A percentile compares a stretch with the other conserved stretches of the same genome.
Conservation (phyloP, 2,113 vertebrate species). For the Typhlomys cinereus region DNA sequence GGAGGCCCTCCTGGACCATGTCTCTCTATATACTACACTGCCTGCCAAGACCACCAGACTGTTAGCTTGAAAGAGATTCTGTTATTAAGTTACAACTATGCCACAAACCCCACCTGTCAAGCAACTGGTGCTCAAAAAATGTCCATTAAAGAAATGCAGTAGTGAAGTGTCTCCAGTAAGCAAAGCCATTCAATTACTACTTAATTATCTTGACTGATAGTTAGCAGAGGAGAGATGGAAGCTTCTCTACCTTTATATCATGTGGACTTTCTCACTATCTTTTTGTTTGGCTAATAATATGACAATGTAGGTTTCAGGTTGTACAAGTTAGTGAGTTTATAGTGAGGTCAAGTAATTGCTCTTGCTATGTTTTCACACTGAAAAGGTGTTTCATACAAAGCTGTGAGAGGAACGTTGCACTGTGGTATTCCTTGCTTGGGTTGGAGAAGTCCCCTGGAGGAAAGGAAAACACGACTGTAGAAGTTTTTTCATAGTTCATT, state of each 20-base stretch:
- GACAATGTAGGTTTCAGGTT: not conserved
- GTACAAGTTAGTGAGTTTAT: not conserved
- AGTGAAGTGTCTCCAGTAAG: not conserved
- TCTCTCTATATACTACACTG: not conserved
- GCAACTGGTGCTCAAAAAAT: not conserved
- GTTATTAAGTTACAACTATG: not conserved
- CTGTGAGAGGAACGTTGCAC: not conserved
- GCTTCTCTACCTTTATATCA: not conserved
- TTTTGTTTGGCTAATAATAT: not conserved
- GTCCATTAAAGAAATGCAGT: not conserved
- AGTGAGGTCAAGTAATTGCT: not conserved
- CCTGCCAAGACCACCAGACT: not conserved
- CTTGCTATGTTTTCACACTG: not conserved
- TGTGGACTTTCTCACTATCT: not conserved
- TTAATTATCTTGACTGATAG: not conserved
- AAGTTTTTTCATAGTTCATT: not conserved
- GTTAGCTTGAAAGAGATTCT: not conserved
- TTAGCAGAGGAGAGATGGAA: not conserved
- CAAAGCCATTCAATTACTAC: not conserved
- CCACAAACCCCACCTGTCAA: not conserved
- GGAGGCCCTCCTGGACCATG: too few relatives aligned
- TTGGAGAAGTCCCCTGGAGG: not conserved
- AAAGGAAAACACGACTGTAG: not conserved
- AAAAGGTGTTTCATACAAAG: not conserved
- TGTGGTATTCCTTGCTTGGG: not conserved